Conservation (phyloP, 2,888 invertebrate genomes). For the Agrilus cyanescens region DNA sequence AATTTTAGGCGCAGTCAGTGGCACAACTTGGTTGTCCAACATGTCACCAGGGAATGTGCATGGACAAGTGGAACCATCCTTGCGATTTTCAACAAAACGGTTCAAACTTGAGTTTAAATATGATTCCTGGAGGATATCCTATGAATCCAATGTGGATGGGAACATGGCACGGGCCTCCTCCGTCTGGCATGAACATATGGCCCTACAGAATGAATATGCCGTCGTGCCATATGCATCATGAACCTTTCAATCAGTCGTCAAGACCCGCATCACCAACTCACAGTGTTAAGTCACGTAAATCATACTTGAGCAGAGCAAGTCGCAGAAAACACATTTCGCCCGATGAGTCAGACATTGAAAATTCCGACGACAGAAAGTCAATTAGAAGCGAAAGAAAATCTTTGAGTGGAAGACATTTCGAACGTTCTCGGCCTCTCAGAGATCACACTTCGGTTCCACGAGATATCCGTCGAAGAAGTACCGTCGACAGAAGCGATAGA, state of each 20-base stretch:
- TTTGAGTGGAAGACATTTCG: constrained; percentile 20
- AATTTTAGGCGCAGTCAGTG: constrained; percentile 54
- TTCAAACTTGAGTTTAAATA: constrained; percentile 46
- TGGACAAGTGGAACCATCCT: constrained; percentile 29
- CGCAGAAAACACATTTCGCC: constrained; percentile 35
- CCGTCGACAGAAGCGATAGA: constrained; percentile 22
- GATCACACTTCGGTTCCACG: constrained; percentile 28
- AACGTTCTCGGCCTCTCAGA: constrained; percentile 20
- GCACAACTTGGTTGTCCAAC: constrained; percentile 53
- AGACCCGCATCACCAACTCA: constrained; percentile 57
- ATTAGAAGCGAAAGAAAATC: constrained; percentile 30
- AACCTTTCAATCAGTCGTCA: constrained; percentile 51
- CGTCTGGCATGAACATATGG: constrained; percentile 27
- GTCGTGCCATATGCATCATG: constrained; percentile 39
- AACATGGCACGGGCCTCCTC: constrained; percentile 34
- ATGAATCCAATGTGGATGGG: constrained; percentile 37
- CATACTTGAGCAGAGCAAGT: constrained; percentile 46
- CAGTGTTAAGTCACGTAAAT: constrained; percentile 58
- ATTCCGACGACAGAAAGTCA: constrained; percentile 33
- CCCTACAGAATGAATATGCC: constrained; percentile 23
- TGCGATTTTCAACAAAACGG: constrained; percentile 32
- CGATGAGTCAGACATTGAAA: constrained; percentile 37
- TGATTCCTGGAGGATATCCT: constrained; percentile 27
- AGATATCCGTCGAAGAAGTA: constrained; percentile 22
- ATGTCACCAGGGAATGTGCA: constrained; percentile 36